Evolutionary conservation across 2,797 vertebrate species (phyloP), one percentile per base, ranked within the genome.

Genomic region (Alosa sapidissima): DNA sequence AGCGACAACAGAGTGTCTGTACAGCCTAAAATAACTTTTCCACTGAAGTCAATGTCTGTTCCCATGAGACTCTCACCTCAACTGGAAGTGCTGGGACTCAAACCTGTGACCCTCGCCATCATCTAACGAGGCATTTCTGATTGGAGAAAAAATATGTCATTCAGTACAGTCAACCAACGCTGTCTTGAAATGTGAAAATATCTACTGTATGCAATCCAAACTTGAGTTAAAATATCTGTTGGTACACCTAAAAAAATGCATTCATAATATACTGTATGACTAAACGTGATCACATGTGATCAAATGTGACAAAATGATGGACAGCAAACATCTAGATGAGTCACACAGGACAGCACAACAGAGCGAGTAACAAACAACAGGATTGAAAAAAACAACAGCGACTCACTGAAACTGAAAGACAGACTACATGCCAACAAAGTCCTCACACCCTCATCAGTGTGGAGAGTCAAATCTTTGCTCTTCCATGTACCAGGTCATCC

Each of bases 31-130:
- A 78, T 47, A 78, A 47, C 36, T 21, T 0, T 45, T 8, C 13
- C 72, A 47, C 72, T 21, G 72, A 78, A 45, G 41, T 78, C 72
- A 36, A 10, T 47, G 36, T 78, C 72, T 78, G 16, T 21, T 78
- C 72, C 41, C 33, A 33, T n/a, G 19, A 81, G 84, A 36, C 48
- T 85, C 94, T 96, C 94, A 96, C 95, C 95, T 95, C 90, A 96
- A 91, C 91, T 95, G 94, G 92, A 96, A 95, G 91, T 94, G 94
- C 92, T 94, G 94, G 87, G 93, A 93, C 89, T 95, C 94, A 93
- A 95, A 95, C 92, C 93, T 95, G 94, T 94, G 94, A 92, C 91
- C 91, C 83, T 95, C 94, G 83, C 92, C 92, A 33, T 95, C 95
- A 87, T 96, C 95, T 89, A 95, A 90, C 3, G 94, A 95, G 85